Conservation (phyloP, 2,797 vertebrate species). For the Cuniculus paca region DNA sequence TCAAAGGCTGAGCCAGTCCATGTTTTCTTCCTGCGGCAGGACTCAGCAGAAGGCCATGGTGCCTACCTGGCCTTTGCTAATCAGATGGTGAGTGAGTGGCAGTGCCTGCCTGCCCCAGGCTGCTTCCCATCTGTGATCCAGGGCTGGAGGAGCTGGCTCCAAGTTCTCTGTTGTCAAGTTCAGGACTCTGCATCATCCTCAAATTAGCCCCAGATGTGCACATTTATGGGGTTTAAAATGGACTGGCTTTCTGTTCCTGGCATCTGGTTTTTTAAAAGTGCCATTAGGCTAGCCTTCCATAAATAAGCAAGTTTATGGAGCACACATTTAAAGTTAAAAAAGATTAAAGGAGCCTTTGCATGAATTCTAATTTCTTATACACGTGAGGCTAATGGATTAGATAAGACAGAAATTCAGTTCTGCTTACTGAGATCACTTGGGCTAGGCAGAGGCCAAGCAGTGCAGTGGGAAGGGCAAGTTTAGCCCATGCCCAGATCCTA, state of each 20-base stretch:
- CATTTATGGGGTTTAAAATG: constrained; percentile 21
- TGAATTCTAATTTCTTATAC: neutral
- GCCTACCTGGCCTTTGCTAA: neutral
- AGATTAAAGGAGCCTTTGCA: neutral
- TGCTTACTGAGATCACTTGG: neutral
- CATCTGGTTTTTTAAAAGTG: constrained; percentile 44
- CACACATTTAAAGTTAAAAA: neutral
- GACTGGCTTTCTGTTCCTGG: neutral
- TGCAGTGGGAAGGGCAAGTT: neutral
- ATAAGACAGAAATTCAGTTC: neutral
- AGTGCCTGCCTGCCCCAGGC: neutral
- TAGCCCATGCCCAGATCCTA: neutral
- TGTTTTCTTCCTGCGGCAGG: neutral
- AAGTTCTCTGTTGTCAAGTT: neutral
- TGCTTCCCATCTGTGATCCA: neutral
- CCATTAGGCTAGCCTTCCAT: constrained; percentile 19
- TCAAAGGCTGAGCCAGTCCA: neutral
- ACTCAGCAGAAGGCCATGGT: fast-evolving
- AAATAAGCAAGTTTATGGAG: constrained; percentile 22
- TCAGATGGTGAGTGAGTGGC: neutral
- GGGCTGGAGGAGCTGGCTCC: neutral
- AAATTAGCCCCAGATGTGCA: neutral
- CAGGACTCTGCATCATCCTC: neutral
- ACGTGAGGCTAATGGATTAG: neutral
- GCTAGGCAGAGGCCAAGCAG: neutral